Base-by-base conservation (phyloP, 2,888 invertebrate genomes). In the Trilocha varians region DNA sequence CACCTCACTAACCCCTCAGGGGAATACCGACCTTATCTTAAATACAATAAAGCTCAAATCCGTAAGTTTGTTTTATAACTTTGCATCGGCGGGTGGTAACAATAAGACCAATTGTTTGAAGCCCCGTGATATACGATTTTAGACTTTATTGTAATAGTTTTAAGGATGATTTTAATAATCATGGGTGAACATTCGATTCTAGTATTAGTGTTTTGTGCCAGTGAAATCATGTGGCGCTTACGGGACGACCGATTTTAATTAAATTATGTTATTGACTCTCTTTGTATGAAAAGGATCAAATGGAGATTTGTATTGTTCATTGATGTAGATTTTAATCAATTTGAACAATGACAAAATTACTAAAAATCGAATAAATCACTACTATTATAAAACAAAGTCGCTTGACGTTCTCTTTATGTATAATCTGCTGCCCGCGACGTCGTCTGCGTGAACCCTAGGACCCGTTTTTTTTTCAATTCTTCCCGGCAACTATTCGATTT, bases 11-110 rank as follows among this genome's bases (percentile, higher is more conserved):
- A 9, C 25, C 6, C 25, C 11, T 4, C 25, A 25, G 11, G 6
- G 25, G 25, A 25, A 25, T 25, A 25, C 11, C 8, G 11, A 9
- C 25, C 11, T 25, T 25, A 25, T 25, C 8, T 11, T 25, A 5
- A 11, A 25, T 25, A 6, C 32, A 8, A 36, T 33, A 52, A 50
- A 52, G 52, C 48, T 46, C 41, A 48, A 46, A 52, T 46, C 46
- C 44, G 41, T 40, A 45, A 47, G 18, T 44, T 50, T 45, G 35
- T 43, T 41, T 44, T 59, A 63, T 64, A 70, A 76, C 69, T 73
- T 71, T 69, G 67, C 68, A 66, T 58, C 78, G 69, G 67, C 78
- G 78, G 78, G 78, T 71, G 78, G 78, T 74, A 76, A 78, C 78
- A 78, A 77, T 76, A 71, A 75, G 74, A 71, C 65, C 77, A 70